A percentile compares a stretch with the other conserved stretches of the same genome.
These are phyloP conservation scores for Hycleus phaleratus DNA, from an alignment of 1,140 invertebrate species.

Conservation along the genomic window DNA sequence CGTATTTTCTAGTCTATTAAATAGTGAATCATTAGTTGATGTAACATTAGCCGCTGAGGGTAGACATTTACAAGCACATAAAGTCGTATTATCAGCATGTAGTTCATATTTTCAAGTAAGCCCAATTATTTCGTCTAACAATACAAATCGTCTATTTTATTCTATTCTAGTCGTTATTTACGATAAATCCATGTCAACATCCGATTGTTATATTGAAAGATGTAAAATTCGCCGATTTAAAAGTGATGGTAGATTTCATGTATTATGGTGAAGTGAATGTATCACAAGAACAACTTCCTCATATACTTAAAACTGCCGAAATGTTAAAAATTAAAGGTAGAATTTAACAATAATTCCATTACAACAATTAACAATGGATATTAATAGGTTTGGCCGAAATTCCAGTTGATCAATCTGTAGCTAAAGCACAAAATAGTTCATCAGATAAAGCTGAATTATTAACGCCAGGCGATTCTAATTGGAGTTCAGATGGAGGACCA, in stretches of 20 bases:
- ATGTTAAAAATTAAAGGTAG: conserved; percentile 73
- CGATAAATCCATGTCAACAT: conserved; percentile 79
- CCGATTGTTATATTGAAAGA: conserved; percentile 87
- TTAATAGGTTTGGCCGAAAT: conserved; percentile 68
- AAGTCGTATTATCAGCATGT: conserved; percentile 78
- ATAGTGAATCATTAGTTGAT: conserved; percentile 75
- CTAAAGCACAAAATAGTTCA: conserved; percentile 52
- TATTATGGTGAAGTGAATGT: conserved; percentile 89
- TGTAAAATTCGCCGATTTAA: conserved; percentile 75
- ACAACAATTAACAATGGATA: background rate
- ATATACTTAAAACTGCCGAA: conserved; percentile 80
- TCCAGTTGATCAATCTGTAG: conserved; percentile 61
- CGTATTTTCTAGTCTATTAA: conserved; percentile 70
- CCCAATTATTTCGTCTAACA: background rate
- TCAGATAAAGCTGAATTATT: conserved; percentile 43
- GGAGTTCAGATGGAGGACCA: conserved; percentile 39
- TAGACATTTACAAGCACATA: conserved; percentile 74
- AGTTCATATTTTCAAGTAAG: conserved; percentile 78
- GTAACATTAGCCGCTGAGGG: conserved; percentile 83
- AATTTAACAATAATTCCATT: background rate
- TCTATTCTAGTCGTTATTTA: conserved; percentile 61
- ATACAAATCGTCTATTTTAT: background rate
- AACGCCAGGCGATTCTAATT: conserved; percentile 43
- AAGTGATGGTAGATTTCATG: conserved; percentile 87
- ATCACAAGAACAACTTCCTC: conserved; percentile 75